phyloP scores from a whole-genome alignment of 2,888 invertebrate species.

The Kryphioiulus occultus region DNA sequence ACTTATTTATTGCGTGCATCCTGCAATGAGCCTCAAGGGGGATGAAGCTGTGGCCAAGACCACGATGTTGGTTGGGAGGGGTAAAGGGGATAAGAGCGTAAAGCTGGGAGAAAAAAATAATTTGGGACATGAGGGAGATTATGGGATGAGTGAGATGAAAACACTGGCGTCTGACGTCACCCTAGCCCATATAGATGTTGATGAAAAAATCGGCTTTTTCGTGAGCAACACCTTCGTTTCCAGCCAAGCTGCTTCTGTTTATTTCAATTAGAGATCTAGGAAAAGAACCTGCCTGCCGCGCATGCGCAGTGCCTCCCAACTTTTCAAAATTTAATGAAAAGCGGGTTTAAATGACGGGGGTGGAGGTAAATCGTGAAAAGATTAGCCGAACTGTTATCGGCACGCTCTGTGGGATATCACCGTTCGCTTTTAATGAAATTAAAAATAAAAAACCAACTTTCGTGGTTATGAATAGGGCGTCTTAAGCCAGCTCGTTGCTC shows the following conservation, averaged over 20 bases:
- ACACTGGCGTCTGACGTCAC: background rate
- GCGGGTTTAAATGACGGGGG: background rate
- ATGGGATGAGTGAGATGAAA: conserved; percentile 14
- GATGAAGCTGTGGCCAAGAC: conserved; percentile 18
- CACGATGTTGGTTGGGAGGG: background rate
- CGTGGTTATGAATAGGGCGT: background rate
- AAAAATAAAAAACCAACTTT: background rate
- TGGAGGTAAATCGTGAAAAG: no score
- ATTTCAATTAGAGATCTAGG: background rate
- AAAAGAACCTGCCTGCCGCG: background rate
- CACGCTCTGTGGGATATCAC: background rate
- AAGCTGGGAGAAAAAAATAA: conserved; percentile 3
- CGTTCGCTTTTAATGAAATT: background rate
- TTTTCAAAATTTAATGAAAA: background rate
- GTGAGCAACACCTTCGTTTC: background rate
- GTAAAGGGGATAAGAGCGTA: background rate
- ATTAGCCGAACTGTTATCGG: background rate
- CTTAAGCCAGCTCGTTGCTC: background rate
- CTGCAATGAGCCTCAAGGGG: conserved; percentile 12
- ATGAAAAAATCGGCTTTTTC: background rate
- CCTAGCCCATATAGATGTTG: background rate
- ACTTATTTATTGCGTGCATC: conserved; percentile 17
- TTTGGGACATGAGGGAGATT: background rate
- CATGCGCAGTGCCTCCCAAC: background rate
- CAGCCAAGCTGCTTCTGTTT: background rate